Evolutionary conservation across 2,113 vertebrate species (phyloP).

Genomic region (Donacobius atricapilla): DNA sequence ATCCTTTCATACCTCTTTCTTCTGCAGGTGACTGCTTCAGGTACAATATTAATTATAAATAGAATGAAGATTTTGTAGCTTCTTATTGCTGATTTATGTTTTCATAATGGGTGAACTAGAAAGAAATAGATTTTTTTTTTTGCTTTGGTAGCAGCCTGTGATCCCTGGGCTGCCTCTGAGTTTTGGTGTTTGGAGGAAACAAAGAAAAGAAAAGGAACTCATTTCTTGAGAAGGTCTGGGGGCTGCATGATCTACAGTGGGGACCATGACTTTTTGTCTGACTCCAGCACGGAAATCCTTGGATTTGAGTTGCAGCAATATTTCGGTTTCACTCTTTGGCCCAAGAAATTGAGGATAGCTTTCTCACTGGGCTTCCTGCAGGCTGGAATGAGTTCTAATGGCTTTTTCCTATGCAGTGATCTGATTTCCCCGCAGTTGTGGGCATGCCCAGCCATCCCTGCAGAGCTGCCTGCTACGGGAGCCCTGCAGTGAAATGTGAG

Average conservation of each 20-base stretch:
- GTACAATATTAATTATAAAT: slow-evolving; percentile 62
- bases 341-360: not conserved
- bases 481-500: not conserved
- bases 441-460: not conserved
- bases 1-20: slow-evolving; percentile 54
- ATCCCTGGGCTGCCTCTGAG: not conserved
- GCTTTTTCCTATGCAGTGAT: not conserved
- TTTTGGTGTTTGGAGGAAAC: not conserved
- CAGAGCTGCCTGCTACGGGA: not conserved
- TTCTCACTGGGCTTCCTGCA: not conserved
- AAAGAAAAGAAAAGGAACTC: not conserved
- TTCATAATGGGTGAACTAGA: slow-evolving; percentile 23
- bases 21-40: slow-evolving; percentile 39
- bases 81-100: slow-evolving; percentile 30
- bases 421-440: not conserved
- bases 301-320: not conserved
- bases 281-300: not conserved
- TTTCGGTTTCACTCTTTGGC: not conserved
- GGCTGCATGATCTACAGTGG: not conserved
- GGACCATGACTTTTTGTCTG: not conserved
- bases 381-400: not conserved
- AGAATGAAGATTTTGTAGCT: slow-evolving; percentile 29
- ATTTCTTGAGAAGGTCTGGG: not conserved
- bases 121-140: not conserved
- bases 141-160: not conserved